Conservation (phyloP, 35 echinoderm and acorn worm species). For the Heliocidaris tuberculata region DNA sequence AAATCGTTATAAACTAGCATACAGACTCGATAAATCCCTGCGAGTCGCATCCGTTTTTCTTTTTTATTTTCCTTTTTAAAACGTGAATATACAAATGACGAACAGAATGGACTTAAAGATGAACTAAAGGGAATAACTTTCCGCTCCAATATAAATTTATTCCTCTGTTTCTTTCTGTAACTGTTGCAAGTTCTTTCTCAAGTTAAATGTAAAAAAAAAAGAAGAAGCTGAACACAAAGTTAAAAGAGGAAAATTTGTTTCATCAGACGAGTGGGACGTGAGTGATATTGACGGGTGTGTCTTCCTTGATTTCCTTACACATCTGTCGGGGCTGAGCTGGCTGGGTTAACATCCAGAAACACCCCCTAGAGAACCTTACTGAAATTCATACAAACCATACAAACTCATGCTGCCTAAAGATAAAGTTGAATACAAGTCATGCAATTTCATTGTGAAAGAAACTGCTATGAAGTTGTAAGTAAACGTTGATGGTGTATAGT, state of each 20-base stretch:
- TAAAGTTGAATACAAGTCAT: background rate
- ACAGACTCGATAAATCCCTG: too few relatives aligned
- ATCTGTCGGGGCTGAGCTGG: background rate
- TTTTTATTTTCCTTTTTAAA: background rate
- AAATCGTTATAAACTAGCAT: too few relatives aligned
- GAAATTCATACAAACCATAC: background rate
- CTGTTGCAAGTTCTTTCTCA: too few relatives aligned
- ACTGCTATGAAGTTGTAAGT: too few relatives aligned
- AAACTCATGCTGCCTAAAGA: background rate
- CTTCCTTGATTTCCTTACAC: background rate
- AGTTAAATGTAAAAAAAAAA: too few relatives aligned
- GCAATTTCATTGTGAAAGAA: too few relatives aligned
- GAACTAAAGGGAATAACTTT: too few relatives aligned
- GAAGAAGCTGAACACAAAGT: background rate
- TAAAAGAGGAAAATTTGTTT: background rate
- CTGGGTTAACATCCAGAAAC: background rate
- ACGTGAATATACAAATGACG: background rate
- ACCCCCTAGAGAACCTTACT: background rate
- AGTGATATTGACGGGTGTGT: constrained; percentile 8
- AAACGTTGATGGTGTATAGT: too few relatives aligned
- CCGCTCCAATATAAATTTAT: too few relatives aligned
- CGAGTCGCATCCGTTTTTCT: too few relatives aligned
- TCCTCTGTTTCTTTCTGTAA: too few relatives aligned
- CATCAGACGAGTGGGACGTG: background rate
- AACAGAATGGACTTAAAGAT: background rate